Conservation (phyloP, 1,140 invertebrate genomes). For the Lordiphosa mommai region DNA sequence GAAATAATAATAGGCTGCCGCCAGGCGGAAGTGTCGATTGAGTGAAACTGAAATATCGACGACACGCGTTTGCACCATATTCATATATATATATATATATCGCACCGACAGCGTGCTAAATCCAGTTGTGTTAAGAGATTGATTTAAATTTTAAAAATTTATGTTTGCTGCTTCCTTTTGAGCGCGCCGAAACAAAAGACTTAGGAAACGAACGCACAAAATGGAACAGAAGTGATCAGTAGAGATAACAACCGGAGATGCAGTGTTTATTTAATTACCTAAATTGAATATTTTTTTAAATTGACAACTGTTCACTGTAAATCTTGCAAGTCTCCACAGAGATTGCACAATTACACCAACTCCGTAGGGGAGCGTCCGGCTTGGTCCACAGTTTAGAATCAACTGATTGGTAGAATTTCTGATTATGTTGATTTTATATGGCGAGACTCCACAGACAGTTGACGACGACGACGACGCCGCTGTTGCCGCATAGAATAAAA, state of each 20-base stretch:
- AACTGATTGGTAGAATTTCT: slow-evolving; percentile 71
- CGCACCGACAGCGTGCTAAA: slow-evolving; percentile 57
- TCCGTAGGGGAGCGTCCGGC: slow-evolving; percentile 40
- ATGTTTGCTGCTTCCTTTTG: slow-evolving; percentile 51
- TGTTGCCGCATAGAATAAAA: slow-evolving; percentile 60
- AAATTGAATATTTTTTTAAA: neutral
- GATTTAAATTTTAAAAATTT: slow-evolving; percentile 40
- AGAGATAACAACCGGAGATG: neutral
- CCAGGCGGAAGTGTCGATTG: slow-evolving; percentile 52
- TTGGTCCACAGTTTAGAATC: slow-evolving; percentile 64
- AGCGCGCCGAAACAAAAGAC: slow-evolving; percentile 66
- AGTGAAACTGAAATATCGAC: slow-evolving; percentile 23
- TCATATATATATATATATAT: slow-evolving; percentile 15
- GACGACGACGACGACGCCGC: slow-evolving; percentile 1
- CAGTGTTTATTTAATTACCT: neutral
- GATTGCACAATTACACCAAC: slow-evolving; percentile 58
- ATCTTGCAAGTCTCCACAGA: slow-evolving; percentile 53
- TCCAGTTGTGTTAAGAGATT: slow-evolving; percentile 70
- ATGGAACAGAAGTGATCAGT: slow-evolving; percentile 8
- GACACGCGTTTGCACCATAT: slow-evolving; percentile 23
- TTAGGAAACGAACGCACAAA: slow-evolving; percentile 63
- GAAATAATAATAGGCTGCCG: slow-evolving; percentile 16
- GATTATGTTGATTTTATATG: slow-evolving; percentile 78
- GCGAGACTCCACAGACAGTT: slow-evolving; percentile 26
- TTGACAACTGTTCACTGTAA: slow-evolving; percentile 22